phyloP scores from a whole-genome alignment of 2,797 vertebrate genomes.

The Sarcoramphus papa region DNA sequence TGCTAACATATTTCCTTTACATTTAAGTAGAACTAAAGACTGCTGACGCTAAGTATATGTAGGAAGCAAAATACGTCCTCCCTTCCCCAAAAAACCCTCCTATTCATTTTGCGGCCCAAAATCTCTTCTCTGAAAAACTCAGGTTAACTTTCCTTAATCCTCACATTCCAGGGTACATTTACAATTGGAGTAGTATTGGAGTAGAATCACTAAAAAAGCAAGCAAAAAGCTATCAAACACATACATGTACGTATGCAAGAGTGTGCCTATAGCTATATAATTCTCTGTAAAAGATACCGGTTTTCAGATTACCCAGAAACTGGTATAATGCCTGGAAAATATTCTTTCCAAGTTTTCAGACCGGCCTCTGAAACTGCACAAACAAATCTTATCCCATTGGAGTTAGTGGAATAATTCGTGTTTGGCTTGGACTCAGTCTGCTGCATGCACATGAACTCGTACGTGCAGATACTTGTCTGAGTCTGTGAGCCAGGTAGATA shows the following conservation, averaged over 20 bases:
- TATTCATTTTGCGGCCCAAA: background rate
- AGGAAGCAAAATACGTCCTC: background rate
- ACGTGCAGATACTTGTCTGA: slow-evolving; percentile 56
- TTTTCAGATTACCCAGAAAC: slow-evolving; percentile 50
- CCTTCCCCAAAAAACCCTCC: background rate
- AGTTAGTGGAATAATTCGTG: slow-evolving; percentile 36
- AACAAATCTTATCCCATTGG: slow-evolving; percentile 52
- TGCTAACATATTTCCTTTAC: background rate
- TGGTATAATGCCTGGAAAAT: slow-evolving; percentile 62
- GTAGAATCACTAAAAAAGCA: background rate
- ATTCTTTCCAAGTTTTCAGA: slow-evolving; percentile 52
- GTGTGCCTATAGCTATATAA: background rate
- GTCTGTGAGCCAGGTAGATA: slow-evolving; percentile 51
- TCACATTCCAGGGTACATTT: background rate
- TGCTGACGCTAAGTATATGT: background rate
- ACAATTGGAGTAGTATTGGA: background rate
- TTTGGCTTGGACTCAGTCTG: slow-evolving; percentile 37
- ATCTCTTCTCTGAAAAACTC: background rate
- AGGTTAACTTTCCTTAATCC: background rate
- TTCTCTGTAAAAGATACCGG: background rate
- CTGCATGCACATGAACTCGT: background rate
- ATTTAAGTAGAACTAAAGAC: slow-evolving; percentile 33
- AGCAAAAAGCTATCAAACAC: background rate
- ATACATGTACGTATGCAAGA: background rate
- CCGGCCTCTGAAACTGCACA: slow-evolving; percentile 38